Percentiles rank a stretch among this genome's conserved stretches.
These are phyloP conservation scores for Polydrusus tereticollis DNA, from an alignment of 2,888 invertebrate species.

Conservation along the genomic window DNA sequence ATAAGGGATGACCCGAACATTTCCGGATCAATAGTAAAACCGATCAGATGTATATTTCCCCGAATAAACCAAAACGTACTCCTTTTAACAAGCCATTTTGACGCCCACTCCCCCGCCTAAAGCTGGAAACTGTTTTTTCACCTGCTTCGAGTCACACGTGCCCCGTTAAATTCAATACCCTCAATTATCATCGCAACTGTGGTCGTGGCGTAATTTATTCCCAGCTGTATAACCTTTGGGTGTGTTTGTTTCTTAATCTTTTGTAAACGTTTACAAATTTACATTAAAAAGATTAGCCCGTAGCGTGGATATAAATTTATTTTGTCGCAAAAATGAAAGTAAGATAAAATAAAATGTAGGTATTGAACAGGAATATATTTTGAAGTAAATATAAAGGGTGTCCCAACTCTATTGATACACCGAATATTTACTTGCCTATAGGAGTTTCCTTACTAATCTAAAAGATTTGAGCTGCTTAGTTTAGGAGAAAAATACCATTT, in stretches of 20 bases:
- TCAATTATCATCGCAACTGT: constrained; percentile 5
- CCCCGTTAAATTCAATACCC: constrained; percentile 14
- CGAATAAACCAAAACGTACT: constrained; percentile 10
- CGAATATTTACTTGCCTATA: too few species aligned
- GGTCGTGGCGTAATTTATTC: not conserved
- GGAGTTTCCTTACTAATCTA: too few species aligned
- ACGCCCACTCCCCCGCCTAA: not conserved
- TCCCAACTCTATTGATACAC: too few species aligned
- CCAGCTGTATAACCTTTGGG: not conserved
- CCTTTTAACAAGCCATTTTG: constrained; percentile 13
- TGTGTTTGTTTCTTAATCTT: constrained; percentile 6
- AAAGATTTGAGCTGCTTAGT: too few species aligned
- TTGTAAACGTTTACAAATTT: not conserved
- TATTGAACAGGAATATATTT: too few species aligned
- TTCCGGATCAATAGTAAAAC: not conserved
- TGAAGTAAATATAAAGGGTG: too few species aligned
- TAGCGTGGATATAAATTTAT: not conserved
- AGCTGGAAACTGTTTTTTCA: constrained; percentile 32
- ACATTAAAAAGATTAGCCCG: not conserved
- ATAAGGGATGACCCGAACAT: constrained; percentile 4
- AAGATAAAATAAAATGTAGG: too few species aligned
- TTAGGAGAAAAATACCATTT: too few species aligned
- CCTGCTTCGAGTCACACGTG: constrained; percentile 35
- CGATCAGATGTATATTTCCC: not conserved
- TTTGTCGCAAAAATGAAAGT: not conserved